Evolutionary conservation across 2,797 vertebrate species (phyloP), one percentile per base, ranked within the genome.

Genomic region (Labeo calbasu): DNA sequence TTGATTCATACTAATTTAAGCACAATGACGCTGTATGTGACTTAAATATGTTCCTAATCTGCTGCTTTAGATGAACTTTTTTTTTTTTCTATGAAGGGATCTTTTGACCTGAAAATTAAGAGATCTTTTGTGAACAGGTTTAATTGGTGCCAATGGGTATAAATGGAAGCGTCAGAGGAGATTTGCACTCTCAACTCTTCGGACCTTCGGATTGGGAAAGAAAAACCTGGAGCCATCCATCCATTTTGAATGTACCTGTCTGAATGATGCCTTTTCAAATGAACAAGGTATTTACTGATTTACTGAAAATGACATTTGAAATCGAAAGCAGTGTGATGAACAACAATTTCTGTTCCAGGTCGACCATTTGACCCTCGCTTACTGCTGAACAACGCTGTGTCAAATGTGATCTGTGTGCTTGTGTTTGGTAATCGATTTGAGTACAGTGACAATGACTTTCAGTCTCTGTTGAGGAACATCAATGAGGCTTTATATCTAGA

Each of bases 161-260:
- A 69, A 0, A 0, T 94, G 94, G 95, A 90, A 79, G 61, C 85
- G 90, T 1, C 92, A 94, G 70, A 92, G 91, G 53, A 91, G 89
- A 79, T 96, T 95, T 87, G 89, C 93, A 2, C 89, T 94, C 51
- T 90, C 90, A 3, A 93, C 91, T 0, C 90, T 94, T 2, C 90
- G 88, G 48, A 93, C 93, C 83, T 94, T 94, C 77, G 91, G 93
- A 12, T 0, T 95, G 70, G 95, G 92, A 11, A 93, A 88, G 73
- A 90, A 82, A 70, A 88, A 43, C 2, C 36, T 93, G n/a, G 93
- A 95, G 78, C 87, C 84, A 0, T 91, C 48, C 28, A 91, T 95
- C 85, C 90, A 92, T 65, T 84, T 85, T 3, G 92, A 95, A 88
- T 85, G 90, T 61, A 88, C 82, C 2, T 92, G 88, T 57, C 88